A percentile compares a stretch with the other conserved stretches of the same genome.
These are phyloP conservation scores for Hyles vespertilio DNA, from an alignment of 1,140 invertebrate species.

Conservation along the genomic window DNA sequence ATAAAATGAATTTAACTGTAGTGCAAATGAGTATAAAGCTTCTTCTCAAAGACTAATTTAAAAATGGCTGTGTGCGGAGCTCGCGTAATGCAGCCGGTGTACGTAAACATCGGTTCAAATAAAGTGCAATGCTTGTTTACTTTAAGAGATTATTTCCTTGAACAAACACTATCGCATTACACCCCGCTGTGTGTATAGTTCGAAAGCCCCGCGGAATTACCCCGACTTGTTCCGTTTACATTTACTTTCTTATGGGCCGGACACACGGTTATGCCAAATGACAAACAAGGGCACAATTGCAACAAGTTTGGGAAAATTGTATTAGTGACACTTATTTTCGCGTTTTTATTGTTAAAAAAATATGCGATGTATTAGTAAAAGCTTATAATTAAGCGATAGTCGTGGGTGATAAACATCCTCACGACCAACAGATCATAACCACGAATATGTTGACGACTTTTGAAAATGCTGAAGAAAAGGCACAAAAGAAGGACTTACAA, in stretches of 20 bases:
- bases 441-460: too few species aligned
- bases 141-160: constrained; percentile 52
- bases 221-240: constrained; percentile 34
- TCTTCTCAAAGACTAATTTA: constrained; percentile 3
- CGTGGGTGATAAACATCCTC: too few species aligned
- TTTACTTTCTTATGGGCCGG: constrained; percentile 35
- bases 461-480: too few species aligned
- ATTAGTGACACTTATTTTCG: too few species aligned
- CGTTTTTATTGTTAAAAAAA: too few species aligned
- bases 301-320: background rate
- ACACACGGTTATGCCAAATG: constrained; percentile 17
- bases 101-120: constrained; percentile 40
- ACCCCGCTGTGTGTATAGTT: constrained; percentile 23
- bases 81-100: constrained; percentile 19
- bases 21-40: constrained; percentile 2
- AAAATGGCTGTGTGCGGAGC: background rate
- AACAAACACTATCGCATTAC: constrained; percentile 44
- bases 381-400: too few species aligned
- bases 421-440: too few species aligned
- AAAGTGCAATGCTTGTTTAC: constrained; percentile 53
- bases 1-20: constrained; percentile 1
- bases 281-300: background rate
- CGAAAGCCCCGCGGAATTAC: constrained; percentile 37
- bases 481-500: too few species aligned
- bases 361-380: too few species aligned